Percentiles rank a stretch among this genome's conserved stretches.
Evolutionary conservation across 2,113 vertebrate genomes (phyloP).

Genomic region (Thunnus thynnus): DNA sequence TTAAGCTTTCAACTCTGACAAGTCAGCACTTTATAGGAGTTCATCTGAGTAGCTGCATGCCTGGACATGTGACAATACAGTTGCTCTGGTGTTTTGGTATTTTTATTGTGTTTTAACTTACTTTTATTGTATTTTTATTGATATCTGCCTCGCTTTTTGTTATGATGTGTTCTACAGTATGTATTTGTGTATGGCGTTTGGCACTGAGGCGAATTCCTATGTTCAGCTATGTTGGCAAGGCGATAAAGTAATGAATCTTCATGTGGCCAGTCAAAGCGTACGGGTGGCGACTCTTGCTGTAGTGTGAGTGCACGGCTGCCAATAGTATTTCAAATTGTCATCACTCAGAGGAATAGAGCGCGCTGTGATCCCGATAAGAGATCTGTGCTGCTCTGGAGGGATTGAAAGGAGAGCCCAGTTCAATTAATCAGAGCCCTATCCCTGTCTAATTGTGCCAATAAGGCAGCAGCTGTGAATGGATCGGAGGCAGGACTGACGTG

Average conservation of each 20-base stretch:
- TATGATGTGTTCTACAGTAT: neutral
- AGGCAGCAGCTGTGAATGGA: conserved; percentile 74
- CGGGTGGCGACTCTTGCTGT: conserved; percentile 15
- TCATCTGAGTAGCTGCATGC: neutral
- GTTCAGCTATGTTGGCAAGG: conserved; percentile 13
- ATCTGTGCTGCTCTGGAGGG: conserved; percentile 35
- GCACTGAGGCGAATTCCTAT: neutral
- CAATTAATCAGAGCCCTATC: conserved; percentile 69
- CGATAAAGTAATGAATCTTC: conserved; percentile 31
- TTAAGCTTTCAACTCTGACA: conserved; percentile 21
- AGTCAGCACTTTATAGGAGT: conserved; percentile 16
- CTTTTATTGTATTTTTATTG: neutral
- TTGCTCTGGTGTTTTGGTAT: neutral
- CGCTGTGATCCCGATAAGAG: conserved; percentile 43
- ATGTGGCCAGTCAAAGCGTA: conserved; percentile 19
- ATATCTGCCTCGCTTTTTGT: neutral
- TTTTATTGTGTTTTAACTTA: neutral
- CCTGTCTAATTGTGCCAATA: conserved; percentile 79
- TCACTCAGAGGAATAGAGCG: conserved; percentile 44
- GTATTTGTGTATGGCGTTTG: neutral
- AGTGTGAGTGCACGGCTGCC: conserved; percentile 44
- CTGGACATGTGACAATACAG: neutral
- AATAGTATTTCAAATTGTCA: conserved; percentile 49
- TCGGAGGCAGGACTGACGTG: conserved; percentile 61
- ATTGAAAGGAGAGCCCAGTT: conserved; percentile 58